Evolutionary conservation across 2,888 invertebrate species (phyloP).

Genomic region (Crepidodera aurea): DNA sequence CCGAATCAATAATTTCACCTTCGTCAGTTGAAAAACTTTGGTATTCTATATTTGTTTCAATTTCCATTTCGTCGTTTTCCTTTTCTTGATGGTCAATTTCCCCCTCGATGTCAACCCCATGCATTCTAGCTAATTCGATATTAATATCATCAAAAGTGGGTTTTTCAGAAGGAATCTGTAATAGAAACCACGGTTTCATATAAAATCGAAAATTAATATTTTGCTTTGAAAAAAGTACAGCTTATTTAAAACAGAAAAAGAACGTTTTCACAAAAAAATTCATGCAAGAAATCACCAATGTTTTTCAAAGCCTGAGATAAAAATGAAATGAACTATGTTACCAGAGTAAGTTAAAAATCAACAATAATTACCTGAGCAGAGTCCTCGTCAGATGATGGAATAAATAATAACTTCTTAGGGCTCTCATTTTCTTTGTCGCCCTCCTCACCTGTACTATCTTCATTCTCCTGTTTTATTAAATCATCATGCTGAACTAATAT

Average conservation of each 20-base stretch:
- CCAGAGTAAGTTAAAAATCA: too few relatives aligned
- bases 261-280: too few relatives aligned
- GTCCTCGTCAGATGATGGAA: constrained; percentile 59
- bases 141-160: constrained; percentile 55
- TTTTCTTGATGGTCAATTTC: constrained; percentile 23
- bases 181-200: neutral
- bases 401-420: constrained; percentile 58
- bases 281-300: too few relatives aligned
- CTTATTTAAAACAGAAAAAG: too few relatives aligned
- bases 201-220: too few relatives aligned
- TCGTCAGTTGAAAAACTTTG: constrained; percentile 37
- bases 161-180: constrained; percentile 32
- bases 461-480: constrained; percentile 52
- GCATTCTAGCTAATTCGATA: constrained; percentile 57
- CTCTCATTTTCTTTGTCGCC: constrained; percentile 48
- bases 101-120: constrained; percentile 45
- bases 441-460: constrained; percentile 53
- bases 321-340: too few relatives aligned
- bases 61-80: constrained; percentile 36
- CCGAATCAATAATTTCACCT: constrained; percentile 49
- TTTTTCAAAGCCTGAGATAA: too few relatives aligned
- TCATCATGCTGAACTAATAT: constrained; percentile 50
- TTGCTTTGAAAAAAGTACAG: too few relatives aligned
- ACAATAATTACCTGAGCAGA: constrained; percentile 34
- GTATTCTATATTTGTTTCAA: constrained; percentile 39